Base-by-base conservation (phyloP, 2,797 vertebrate species). In the Botia almorhae region DNA sequence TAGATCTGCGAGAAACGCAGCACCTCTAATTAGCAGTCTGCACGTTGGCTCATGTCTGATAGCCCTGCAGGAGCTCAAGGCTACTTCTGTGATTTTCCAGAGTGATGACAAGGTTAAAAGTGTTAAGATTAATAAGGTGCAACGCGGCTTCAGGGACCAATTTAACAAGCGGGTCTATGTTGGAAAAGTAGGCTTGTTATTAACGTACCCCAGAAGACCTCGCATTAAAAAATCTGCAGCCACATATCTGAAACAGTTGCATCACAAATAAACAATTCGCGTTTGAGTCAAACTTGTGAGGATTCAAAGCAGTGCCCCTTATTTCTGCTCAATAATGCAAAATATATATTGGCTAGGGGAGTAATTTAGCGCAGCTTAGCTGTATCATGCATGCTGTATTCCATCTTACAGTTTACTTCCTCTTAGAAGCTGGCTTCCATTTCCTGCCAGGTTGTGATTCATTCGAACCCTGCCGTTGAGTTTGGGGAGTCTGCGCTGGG, bases 331-430 rank as follows among this genome's bases (percentile, higher is more conserved):
- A 46, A 46, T 46, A 46, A 46, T 46, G 51, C 16, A 16, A 53
- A 53, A 53, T 53, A 53, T 16, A 53, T 16, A 53, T 53, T n/a
- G 4, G 51, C 16, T 16, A 17, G 13, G 6, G n/a, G 17, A 7
- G 17, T 58, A 58, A 58, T 10, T 4, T 21, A 58, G 4, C 13
- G 10, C 7, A 46, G 7, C 36, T 39, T 46, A 2, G 43, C 43
- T 46, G 4, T 60, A 26, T 56, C n/a, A 64, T 55, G 39, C 14
- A 61, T 58, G 7, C 29, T 7, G 12, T 19, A 3, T 50, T 56
- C 17, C 67, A 46, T 69, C 87, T 93, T 83, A 96, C 95, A 93
- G 80, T 90, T 93, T 95, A n/a, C 87, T 93, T 76, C 92, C 92
- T 85, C 90, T 89, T 74, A 89, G 83, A 69, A 93, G 85, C 86